phyloP scores from a whole-genome alignment of 2,113 vertebrate species.

The Oenanthe melanoleuca region DNA sequence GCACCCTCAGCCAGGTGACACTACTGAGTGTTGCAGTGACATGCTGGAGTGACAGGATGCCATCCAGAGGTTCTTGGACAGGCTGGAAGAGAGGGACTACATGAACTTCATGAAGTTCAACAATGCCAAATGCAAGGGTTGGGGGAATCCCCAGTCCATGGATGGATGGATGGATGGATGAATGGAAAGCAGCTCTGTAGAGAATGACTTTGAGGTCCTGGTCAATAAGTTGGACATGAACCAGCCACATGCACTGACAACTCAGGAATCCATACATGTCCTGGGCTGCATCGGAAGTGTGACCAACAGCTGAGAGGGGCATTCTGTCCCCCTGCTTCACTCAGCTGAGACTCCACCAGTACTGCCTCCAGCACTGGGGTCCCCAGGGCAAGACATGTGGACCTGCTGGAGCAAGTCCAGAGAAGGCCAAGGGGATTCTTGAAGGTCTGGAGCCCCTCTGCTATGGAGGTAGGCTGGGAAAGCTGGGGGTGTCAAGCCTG shows the following conservation, averaged over 20 bases:
- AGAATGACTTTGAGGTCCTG: neutral
- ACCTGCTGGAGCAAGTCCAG: neutral
- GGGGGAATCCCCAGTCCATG: neutral
- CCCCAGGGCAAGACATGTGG: neutral
- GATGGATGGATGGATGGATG: neutral
- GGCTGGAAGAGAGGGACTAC: neutral
- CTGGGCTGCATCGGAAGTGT: neutral
- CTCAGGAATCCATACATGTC: neutral
- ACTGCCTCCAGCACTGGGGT: neutral
- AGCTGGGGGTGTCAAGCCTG: neutral
- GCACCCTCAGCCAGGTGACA: neutral
- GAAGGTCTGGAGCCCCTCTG: neutral
- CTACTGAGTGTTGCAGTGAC: neutral
- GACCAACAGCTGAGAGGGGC: rapidly evolving
- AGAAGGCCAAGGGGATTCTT: neutral
- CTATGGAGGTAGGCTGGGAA: neutral
- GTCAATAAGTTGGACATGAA: neutral
- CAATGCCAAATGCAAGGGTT: neutral
- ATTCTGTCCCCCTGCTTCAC: neutral
- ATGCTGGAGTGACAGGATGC: neutral
- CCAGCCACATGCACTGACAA: neutral
- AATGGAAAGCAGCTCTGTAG: neutral
- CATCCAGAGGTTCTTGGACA: neutral
- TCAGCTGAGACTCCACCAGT: neutral
- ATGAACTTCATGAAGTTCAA: neutral